Evolutionary conservation across 2,888 invertebrate genomes (phyloP).

Genomic region (Blomia tropicalis): DNA sequence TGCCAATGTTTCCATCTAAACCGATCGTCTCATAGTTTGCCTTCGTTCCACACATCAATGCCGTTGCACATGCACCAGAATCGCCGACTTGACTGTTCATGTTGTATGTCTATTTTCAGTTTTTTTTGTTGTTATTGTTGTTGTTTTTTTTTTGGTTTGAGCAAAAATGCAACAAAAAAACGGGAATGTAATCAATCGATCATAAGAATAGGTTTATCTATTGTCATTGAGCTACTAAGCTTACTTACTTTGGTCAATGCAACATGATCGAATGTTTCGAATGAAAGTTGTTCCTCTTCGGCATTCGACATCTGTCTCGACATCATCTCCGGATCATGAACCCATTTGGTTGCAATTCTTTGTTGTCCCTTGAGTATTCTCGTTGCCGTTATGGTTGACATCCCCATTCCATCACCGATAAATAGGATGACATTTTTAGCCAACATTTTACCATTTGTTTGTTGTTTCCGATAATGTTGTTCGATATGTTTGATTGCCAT

Average conservation of each 20-base stretch:
- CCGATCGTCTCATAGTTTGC: conserved; percentile 31
- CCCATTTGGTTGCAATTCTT: conserved; percentile 20
- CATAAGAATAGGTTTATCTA: neutral
- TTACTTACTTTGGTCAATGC: conserved; percentile 29
- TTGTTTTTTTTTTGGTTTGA: no score
- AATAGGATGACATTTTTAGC: conserved; percentile 52
- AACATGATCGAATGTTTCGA: conserved; percentile 29
- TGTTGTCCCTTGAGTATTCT: conserved; percentile 50
- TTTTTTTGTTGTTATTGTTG: no score
- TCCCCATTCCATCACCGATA: conserved; percentile 63
- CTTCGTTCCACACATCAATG: conserved; percentile 32
- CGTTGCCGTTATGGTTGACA: conserved; percentile 54
- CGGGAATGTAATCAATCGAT: neutral
- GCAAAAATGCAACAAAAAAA: neutral
- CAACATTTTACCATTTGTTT: conserved; percentile 19
- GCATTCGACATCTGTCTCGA: conserved; percentile 24
- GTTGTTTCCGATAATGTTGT: no score
- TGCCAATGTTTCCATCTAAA: conserved; percentile 27
- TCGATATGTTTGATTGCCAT: neutral
- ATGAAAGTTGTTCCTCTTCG: conserved; percentile 29
- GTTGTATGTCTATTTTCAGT: conserved; percentile 28
- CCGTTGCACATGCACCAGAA: conserved; percentile 33
- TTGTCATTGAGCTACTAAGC: no score
- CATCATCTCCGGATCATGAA: neutral
- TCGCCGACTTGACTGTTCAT: conserved; percentile 30